A percentile compares a stretch with the other conserved stretches of the same genome.
Conservation (phyloP, 2,888 invertebrate genomes). For the Tinea pellionella region DNA sequence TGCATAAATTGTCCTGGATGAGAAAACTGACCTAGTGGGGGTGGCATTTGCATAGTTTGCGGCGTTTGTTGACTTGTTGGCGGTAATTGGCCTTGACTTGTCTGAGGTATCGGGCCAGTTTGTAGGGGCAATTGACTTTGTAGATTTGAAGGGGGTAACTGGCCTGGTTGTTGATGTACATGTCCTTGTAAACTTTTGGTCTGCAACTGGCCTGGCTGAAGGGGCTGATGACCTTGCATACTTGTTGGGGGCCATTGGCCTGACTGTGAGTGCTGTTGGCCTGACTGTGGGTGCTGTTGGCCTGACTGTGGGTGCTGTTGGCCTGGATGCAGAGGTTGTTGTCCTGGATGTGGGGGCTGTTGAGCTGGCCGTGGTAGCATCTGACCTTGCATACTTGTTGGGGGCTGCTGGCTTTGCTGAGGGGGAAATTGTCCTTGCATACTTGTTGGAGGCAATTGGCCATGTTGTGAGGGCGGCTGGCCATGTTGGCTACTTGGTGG, state of each 20-base stretch:
- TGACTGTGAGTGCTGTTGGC: background rate
- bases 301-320: background rate
- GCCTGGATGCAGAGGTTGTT: too few species aligned
- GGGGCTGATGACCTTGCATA: too few species aligned
- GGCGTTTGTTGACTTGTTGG: conserved; percentile 15
- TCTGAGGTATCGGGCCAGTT: conserved; percentile 15
- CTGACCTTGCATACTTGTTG: conserved; percentile 18
- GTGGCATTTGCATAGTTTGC: conserved; percentile 18
- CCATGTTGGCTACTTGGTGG: conserved; percentile 20
- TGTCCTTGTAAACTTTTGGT: background rate
- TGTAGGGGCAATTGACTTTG: conserved; percentile 27
- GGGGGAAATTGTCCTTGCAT: background rate
- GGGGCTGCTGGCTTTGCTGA: background rate
- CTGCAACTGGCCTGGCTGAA: too few species aligned
- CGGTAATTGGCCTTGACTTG: conserved; percentile 14
- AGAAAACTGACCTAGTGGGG: conserved; percentile 9
- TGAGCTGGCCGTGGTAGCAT: conserved; percentile 21
- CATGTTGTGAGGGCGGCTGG: conserved; percentile 21
- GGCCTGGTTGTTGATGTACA: conserved; percentile 11
- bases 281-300: background rate
- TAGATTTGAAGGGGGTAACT: conserved; percentile 14
- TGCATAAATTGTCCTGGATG: conserved; percentile 13
- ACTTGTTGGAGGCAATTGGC: conserved; percentile 13
- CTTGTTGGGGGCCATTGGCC: background rate
- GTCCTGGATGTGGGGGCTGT: background rate